Percentiles rank a stretch among this genome's conserved stretches.
Evolutionary conservation across 2,888 invertebrate species (phyloP).

Genomic region (Nephrotoma guestfalica): DNA sequence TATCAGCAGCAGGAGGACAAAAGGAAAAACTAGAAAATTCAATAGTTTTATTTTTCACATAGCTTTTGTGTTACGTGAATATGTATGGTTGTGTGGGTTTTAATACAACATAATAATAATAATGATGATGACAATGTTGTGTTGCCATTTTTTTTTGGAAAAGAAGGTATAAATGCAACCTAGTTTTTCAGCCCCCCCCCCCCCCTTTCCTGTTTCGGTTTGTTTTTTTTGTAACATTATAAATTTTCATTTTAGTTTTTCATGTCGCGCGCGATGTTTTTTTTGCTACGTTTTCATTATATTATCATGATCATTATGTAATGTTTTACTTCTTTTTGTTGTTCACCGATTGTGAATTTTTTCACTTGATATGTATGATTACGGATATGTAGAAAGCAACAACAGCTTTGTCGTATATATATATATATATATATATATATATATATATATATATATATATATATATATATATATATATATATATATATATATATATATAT

Average conservation of each 20-base stretch:
- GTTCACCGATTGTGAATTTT: background rate
- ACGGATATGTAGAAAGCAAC: background rate
- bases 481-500: too few species aligned
- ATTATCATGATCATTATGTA: background rate
- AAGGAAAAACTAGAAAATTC: background rate
- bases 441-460: too few species aligned
- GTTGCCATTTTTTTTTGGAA: background rate
- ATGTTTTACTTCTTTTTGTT: background rate
- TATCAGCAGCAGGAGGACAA: background rate
- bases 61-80: background rate
- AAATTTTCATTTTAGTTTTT: background rate
- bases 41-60: background rate
- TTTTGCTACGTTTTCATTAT: background rate
- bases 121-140: background rate
- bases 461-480: too few species aligned
- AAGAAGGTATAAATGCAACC: background rate
- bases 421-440: background rate
- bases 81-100: background rate
- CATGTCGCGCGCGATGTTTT: background rate
- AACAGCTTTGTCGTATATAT: background rate
- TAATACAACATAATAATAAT: background rate
- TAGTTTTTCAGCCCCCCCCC: background rate
- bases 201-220: background rate
- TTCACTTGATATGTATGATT: background rate
- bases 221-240: background rate